Base-by-base conservation (phyloP, 2,797 vertebrate genomes). In the Lates japonicus region DNA sequence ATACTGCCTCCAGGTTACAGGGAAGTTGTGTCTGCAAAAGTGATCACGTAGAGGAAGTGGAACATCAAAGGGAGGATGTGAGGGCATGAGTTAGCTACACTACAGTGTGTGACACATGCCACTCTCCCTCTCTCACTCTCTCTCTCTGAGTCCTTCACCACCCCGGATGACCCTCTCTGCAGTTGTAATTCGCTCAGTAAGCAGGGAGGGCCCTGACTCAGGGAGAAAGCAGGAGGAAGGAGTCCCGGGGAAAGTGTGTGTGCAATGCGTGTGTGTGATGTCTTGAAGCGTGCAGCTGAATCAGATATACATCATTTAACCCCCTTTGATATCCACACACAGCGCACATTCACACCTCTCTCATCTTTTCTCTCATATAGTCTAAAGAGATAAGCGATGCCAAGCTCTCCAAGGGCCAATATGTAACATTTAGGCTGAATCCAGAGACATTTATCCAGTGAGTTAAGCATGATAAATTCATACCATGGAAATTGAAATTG, bases 121-220 rank as follows among this genome's bases (percentile, higher is more conserved):
- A 16, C 55, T 35, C 59, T 19, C 57, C 22, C 37, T 33, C 70
- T 80, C 55, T 58, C 51, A 25, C 64, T 46, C 67, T 41, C 62
- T 64, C 51, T 83, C 71, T 61, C 70, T 0, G 76, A 87, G 87
- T 90, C 85, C 86, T 86, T 82, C 78, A 81, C 82, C 70, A 75
- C 90, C 88, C 76, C 9, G 60, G 73, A 78, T 80, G 90, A 92
- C 85, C 91, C 87, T 79, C 72, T 70, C 81, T 91, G 85, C 87
- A 85, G 88, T 51, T 83, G 79, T 85, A 81, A 88, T 87, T 81
- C 35, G 76, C 90, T 85, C 81, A 20, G 87, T 84, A 87, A 87
- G 85, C 89, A 90, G 52, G 88, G 86, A 88, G 81, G 74, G 80
- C 79, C 84, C 89, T 88, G 82, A 90, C 82, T 89, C 14, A n/a